These are phyloP conservation scores for Xenus cinereus DNA, from an alignment of 2,113 vertebrate species.

Conservation along the genomic window DNA sequence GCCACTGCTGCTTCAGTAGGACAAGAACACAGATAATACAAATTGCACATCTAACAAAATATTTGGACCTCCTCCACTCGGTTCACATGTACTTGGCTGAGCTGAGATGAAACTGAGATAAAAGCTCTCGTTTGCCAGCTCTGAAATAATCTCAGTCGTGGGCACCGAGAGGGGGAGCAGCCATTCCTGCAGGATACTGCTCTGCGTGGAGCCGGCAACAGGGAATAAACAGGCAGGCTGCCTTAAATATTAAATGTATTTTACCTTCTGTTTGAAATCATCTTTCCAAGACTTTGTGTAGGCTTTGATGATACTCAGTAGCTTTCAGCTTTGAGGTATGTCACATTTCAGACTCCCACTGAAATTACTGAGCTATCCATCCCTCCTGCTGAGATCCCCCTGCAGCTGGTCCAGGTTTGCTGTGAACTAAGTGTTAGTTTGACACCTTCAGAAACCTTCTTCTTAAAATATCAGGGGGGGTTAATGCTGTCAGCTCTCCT, in stretches of 20 bases:
- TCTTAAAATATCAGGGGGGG: background rate
- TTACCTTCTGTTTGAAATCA: background rate
- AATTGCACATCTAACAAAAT: background rate
- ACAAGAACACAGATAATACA: background rate
- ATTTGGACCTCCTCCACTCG: background rate
- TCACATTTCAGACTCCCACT: background rate
- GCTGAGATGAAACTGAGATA: background rate
- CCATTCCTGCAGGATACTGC: background rate
- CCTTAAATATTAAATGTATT: background rate
- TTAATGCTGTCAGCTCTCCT: background rate
- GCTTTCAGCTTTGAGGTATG: background rate
- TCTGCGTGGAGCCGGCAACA: background rate
- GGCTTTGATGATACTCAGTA: background rate
- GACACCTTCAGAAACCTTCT: background rate
- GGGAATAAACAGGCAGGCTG: background rate
- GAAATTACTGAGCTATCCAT: rapidly evolving
- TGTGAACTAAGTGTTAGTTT: background rate
- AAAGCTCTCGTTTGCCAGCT: background rate
- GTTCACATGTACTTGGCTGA: background rate
- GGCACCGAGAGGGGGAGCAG: background rate
- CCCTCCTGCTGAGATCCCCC: background rate
- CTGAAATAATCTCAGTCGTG: background rate
- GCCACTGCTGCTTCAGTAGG: rapidly evolving
- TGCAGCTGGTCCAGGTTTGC: background rate
- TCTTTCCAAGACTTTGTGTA: background rate